Evolutionary conservation across 2,113 vertebrate genomes (phyloP).

Genomic region (Phycodurus eques): DNA sequence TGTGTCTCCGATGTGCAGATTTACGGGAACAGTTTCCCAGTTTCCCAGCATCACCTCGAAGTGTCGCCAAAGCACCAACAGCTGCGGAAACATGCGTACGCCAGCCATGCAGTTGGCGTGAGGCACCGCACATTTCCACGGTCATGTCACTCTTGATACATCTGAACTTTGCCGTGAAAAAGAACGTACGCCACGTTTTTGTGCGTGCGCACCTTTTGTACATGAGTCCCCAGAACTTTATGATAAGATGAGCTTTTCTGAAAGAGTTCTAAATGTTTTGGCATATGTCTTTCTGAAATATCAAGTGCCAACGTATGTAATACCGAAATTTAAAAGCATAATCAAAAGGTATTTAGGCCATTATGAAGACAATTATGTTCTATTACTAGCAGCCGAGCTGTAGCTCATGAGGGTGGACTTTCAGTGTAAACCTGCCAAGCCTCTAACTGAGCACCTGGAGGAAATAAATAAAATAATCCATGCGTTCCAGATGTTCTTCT

Average conservation of each 20-base stretch:
- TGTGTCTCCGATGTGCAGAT: too few species aligned
- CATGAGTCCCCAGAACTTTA: conserved; percentile 18
- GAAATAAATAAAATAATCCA: conserved; percentile 16
- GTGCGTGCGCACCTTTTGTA: too few species aligned
- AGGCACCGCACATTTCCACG: too few species aligned
- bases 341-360: conserved; percentile 57
- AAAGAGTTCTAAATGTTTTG: conserved; percentile 59
- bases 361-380: conserved; percentile 41
- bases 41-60: too few species aligned
- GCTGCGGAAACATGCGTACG: too few species aligned
- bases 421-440: conserved; percentile 68
- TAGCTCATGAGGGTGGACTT: conserved; percentile 76
- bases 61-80: too few species aligned
- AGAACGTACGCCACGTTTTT: too few species aligned
- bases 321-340: conserved; percentile 9
- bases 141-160: too few species aligned
- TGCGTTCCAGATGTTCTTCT: too few species aligned
- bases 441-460: conserved; percentile 64
- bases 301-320: neutral
- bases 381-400: conserved; percentile 69
- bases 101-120: too few species aligned
- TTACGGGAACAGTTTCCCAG: too few species aligned
- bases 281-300: neutral
- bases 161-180: too few species aligned
- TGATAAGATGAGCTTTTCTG: conserved; percentile 67